These are phyloP conservation scores for Orthonychiurus folsomi DNA, from an alignment of 2,888 invertebrate genomes.

Conservation along the genomic window DNA sequence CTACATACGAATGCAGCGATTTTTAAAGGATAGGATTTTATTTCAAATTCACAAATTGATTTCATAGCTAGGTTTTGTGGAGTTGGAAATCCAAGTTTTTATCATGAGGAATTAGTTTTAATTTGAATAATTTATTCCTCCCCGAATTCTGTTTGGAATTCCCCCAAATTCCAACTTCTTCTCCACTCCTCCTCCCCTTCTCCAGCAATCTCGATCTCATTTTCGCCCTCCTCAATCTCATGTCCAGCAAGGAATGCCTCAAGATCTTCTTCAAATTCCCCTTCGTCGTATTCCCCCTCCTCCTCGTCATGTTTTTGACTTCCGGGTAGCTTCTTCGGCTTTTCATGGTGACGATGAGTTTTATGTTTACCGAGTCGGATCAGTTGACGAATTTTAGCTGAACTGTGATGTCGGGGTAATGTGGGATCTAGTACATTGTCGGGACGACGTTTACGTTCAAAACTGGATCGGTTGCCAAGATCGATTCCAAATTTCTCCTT, in stretches of 20 bases:
- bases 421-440: conserved; percentile 3
- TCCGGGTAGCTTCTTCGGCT: neutral
- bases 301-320: too few relatives aligned
- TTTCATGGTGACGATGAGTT: neutral
- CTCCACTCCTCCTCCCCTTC: too few relatives aligned
- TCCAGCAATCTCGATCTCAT: too few relatives aligned
- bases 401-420: neutral
- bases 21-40: too few relatives aligned
- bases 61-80: too few relatives aligned
- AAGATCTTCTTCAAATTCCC: neutral
- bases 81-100: too few relatives aligned
- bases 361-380: neutral
- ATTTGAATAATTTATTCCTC: too few relatives aligned
- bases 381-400: neutral
- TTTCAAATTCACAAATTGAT: too few relatives aligned
- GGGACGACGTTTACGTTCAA: neutral
- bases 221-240: neutral
- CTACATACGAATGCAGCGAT: too few relatives aligned
- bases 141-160: too few relatives aligned
- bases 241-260: neutral
- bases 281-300: neutral
- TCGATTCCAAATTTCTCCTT: neutral
- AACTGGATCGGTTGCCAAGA: neutral
- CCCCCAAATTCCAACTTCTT: too few relatives aligned
- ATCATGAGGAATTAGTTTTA: too few relatives aligned